phyloP scores from a whole-genome alignment of 2,797 vertebrate species.

The Oceanodroma leucorhoa region DNA sequence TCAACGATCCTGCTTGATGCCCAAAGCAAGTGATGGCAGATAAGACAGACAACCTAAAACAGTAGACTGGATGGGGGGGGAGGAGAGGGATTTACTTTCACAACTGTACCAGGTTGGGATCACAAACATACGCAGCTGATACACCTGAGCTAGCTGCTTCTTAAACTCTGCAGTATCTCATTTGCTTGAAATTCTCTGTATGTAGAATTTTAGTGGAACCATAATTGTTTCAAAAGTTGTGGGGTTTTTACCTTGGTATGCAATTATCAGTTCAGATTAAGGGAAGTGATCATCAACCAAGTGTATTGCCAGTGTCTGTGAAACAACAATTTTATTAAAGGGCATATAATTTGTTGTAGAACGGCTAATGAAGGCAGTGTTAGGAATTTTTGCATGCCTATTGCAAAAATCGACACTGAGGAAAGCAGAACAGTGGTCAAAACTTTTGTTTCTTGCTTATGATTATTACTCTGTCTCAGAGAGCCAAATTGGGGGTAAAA shows the following conservation, averaged over 20 bases:
- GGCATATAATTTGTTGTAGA: not conserved
- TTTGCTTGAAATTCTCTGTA: not conserved
- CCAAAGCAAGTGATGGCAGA: not conserved
- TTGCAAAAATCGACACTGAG: not conserved
- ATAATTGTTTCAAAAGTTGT: not conserved
- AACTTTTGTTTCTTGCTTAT: not conserved
- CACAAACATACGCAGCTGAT: not conserved
- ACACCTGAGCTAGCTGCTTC: not conserved
- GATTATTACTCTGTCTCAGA: not conserved
- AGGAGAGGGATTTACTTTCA: not conserved
- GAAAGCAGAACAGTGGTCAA: not conserved
- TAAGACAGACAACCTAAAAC: not conserved
- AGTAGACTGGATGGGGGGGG: no score
- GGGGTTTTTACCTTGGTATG: not conserved
- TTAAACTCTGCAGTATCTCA: rapidly evolving
- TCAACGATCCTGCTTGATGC: not conserved
- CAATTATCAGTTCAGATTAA: not conserved
- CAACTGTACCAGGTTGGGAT: not conserved
- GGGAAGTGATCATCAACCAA: not conserved
- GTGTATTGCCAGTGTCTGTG: not conserved
- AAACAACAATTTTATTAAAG: not conserved
- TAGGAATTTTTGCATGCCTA: not conserved
- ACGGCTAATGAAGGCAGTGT: not conserved
- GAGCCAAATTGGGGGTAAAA: not conserved
- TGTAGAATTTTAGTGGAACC: not conserved